phyloP scores from a whole-genome alignment of 2,888 invertebrate genomes.

The Cantharis rustica region DNA sequence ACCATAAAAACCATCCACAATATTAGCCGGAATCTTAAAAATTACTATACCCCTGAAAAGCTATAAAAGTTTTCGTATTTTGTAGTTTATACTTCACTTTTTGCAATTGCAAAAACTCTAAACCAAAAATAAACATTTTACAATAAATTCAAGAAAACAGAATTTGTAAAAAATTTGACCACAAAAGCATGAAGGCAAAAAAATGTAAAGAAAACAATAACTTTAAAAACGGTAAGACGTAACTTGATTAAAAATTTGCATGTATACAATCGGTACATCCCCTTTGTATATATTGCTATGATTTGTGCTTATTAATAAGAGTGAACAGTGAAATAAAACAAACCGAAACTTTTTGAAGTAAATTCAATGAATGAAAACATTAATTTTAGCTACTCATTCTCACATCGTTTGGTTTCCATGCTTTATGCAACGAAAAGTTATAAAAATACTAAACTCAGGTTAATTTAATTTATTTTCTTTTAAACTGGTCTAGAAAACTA shows the following conservation, averaged over 20 bases:
- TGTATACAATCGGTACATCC: no score
- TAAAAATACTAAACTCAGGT: not conserved
- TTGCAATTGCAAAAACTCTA: not conserved
- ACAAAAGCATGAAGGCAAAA: not conserved
- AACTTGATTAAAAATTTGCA: no score
- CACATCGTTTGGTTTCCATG: not conserved
- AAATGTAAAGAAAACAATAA: not conserved
- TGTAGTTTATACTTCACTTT: not conserved
- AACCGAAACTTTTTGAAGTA: not conserved
- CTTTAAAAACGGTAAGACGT: no score
- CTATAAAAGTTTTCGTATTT: not conserved
- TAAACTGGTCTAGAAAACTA: not conserved
- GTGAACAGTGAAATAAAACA: not conserved
- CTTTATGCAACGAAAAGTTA: not conserved
- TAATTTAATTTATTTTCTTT: not conserved
- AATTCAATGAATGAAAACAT: not conserved
- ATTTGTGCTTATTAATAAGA: no score
- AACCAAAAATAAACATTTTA: not conserved
- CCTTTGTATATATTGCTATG: no score
- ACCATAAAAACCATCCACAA: not conserved
- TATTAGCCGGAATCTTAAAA: not conserved
- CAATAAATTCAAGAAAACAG: not conserved
- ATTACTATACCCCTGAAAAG: not conserved
- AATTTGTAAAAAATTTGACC: not conserved
- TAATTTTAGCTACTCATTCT: not conserved